Conservation (phyloP, 2,888 invertebrate species). For the Neocrepidodera transversa region DNA sequence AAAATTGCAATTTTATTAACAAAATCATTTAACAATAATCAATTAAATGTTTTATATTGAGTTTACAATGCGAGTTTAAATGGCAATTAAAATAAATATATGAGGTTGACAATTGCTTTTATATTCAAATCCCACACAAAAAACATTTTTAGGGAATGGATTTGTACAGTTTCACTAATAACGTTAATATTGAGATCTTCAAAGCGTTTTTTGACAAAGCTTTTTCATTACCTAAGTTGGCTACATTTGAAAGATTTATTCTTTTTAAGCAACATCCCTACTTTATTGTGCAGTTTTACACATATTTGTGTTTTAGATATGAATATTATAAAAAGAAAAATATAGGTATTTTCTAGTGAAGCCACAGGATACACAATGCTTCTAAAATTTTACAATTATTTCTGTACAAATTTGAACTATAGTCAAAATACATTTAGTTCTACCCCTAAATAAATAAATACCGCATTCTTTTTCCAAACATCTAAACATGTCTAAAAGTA, state of each 20-base stretch:
- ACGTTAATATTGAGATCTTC: neutral
- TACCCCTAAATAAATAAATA: slow-evolving; percentile 10
- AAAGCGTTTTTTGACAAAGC: slow-evolving; percentile 12
- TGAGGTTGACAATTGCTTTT: no score
- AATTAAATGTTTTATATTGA: no score
- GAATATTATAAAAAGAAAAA: slow-evolving; percentile 40
- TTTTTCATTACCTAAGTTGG: slow-evolving; percentile 6
- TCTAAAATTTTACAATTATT: slow-evolving; percentile 31
- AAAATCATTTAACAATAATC: no score
- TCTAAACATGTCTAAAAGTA: no score
- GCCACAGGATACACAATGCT: slow-evolving; percentile 45
- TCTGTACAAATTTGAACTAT: slow-evolving; percentile 27
- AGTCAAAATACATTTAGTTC: slow-evolving; percentile 21
- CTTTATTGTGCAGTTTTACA: slow-evolving; percentile 32
- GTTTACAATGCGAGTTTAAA: no score
- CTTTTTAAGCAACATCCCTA: slow-evolving; percentile 9
- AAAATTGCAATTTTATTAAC: no score
- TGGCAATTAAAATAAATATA: no score
- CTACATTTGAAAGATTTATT: slow-evolving; percentile 3
- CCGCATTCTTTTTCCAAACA: neutral
- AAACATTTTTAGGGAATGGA: no score
- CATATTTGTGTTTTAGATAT: slow-evolving; percentile 37
- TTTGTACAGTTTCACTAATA: no score
- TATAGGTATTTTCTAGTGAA: slow-evolving; percentile 46
- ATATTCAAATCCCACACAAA: no score